Base-by-base conservation (phyloP, 2,113 vertebrate genomes). In the Pan troglodytes region DNA sequence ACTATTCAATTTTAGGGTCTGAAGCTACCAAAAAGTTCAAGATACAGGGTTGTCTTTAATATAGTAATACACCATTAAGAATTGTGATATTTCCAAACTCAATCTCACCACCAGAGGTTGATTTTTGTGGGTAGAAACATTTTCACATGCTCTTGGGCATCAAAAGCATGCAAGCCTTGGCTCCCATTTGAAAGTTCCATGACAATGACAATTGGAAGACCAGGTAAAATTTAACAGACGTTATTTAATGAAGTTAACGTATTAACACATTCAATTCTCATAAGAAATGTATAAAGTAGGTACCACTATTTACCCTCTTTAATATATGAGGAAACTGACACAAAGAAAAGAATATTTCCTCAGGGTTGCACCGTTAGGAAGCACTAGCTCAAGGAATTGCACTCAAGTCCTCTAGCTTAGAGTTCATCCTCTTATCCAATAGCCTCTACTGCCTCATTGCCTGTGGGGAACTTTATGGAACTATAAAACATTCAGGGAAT, bases 11-110 rank as follows among this genome's bases (percentile, higher is more conserved):
- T 97, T 95, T 23, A 84, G 17, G 20, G 20, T 83, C 81, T 93
- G 32, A 93, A 83, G 48, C n/a, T 95, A 88, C 78, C 88, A 89
- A 94, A 80, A 97, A 45, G 18, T 90, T 97, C 82, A 96, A 88
- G 35, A 93, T 78, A 73, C 4, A 23, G 25, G 35, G 8, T 70
- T 92, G 35, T 82, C 25, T 85, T 88, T 95, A 90, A n/a, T 88
- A 89, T 48, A 94, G 4, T 68, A 88, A 81, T 76, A 72, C 23
- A 10, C 6, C 88, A 13, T 88, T 95, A 52, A 97, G 43, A 89
- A 78, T 40, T 72, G 23, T 95, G 55, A 67, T 91, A 40, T 78
- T 95, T 92, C 12, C n/a, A 73, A 88, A 73, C 30, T 81, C 40
- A 61, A 57, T 43, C 52, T 92, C 27, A 43, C 35, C 22, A 40